Conservation (phyloP, 2,113 vertebrate species). For the Hippocampus barbouri region DNA sequence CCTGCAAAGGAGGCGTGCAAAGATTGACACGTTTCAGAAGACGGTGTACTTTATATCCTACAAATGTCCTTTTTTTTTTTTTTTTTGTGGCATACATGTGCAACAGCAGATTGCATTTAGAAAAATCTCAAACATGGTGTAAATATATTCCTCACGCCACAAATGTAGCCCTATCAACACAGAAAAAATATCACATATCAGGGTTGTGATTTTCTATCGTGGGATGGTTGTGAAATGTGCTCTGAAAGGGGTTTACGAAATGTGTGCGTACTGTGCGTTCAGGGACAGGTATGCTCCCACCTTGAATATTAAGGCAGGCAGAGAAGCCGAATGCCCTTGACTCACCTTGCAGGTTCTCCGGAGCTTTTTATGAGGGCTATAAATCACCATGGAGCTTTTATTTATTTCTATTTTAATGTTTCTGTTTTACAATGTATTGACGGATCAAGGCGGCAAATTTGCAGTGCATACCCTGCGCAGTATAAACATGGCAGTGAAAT, state of each 20-base stretch:
- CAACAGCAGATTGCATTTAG: slow-evolving; percentile 11
- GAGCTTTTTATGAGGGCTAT: slow-evolving; percentile 65
- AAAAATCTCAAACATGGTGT: slow-evolving; percentile 7
- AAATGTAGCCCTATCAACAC: slow-evolving; percentile 32
- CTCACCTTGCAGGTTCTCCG: slow-evolving; percentile 70
- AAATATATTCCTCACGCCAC: slow-evolving; percentile 34
- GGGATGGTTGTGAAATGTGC: slow-evolving; percentile 60
- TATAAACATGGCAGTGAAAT: slow-evolving; percentile 39
- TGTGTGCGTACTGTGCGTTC: slow-evolving; percentile 21
- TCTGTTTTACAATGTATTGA: slow-evolving; percentile 53
- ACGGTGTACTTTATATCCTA: slow-evolving; percentile 38
- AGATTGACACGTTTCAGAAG: slow-evolving; percentile 59
- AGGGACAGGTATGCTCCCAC: slow-evolving; percentile 54
- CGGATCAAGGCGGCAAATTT: slow-evolving; percentile 61
- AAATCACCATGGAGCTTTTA: slow-evolving; percentile 63
- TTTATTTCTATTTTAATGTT: slow-evolving; percentile 17
- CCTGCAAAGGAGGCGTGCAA: slow-evolving; percentile 57
- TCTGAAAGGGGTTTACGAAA: slow-evolving; percentile 29
- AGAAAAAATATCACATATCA: slow-evolving; percentile 35
- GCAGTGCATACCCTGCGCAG: slow-evolving; percentile 46
- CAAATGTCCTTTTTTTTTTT: slow-evolving; percentile 55
- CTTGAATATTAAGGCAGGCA: slow-evolving; percentile 50
- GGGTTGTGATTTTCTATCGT: slow-evolving; percentile 58
- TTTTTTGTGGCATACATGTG: slow-evolving; percentile 4
- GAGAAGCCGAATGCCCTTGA: slow-evolving; percentile 63